phyloP scores from a whole-genome alignment of 92 coral and sea anemone species.

The Parazoanthus atlanticus region DNA sequence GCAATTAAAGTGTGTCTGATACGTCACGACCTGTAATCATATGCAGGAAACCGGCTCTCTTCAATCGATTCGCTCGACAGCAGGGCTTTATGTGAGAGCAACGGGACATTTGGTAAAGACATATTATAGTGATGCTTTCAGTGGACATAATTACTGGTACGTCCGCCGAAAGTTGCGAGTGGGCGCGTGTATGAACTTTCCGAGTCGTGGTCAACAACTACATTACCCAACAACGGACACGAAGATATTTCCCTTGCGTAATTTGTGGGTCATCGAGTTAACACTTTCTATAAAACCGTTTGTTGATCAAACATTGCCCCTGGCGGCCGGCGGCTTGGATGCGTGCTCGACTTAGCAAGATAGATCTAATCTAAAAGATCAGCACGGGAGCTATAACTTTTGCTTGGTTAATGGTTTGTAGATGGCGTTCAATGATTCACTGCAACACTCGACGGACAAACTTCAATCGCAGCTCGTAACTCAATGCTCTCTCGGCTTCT shows the following conservation, averaged over 20 bases:
- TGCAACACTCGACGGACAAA: not conserved
- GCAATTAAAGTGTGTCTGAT: not conserved
- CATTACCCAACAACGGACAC: not conserved
- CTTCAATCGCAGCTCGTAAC: constrained; percentile 2
- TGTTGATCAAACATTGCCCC: not conserved
- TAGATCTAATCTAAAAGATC: not conserved
- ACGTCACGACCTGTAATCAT: constrained; percentile 27
- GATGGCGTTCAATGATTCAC: constrained; percentile 17
- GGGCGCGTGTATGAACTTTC: not conserved
- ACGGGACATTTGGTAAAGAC: not conserved
- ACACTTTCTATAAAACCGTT: not conserved
- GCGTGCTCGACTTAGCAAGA: not conserved
- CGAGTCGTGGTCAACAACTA: not conserved
- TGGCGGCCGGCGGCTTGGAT: not conserved
- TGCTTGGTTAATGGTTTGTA: not conserved
- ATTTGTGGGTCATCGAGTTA: constrained; percentile 8
- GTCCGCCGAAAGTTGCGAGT: not conserved
- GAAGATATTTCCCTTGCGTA: not conserved
- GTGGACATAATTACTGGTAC: not conserved
- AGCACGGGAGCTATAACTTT: not conserved
- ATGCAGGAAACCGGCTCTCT: not conserved
- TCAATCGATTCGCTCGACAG: not conserved
- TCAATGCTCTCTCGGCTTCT: not conserved
- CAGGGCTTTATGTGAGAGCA: not conserved
- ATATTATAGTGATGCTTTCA: not conserved